Percentiles rank a stretch among this genome's conserved stretches.
Evolutionary conservation across 1,140 invertebrate species (phyloP).

Genomic region (Papilio machaon): DNA sequence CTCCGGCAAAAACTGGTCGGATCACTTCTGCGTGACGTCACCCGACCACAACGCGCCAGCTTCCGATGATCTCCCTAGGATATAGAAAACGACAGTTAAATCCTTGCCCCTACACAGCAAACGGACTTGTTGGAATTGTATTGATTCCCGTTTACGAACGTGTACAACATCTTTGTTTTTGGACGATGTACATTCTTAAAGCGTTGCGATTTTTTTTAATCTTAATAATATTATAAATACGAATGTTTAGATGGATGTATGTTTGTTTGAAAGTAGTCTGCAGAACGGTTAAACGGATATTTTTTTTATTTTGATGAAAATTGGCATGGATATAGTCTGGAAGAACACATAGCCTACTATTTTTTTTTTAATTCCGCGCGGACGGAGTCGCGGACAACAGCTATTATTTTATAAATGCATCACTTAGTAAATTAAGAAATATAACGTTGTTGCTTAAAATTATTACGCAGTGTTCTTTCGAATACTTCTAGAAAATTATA

Average conservation of each 20-base stretch:
- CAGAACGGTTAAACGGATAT: too few relatives aligned
- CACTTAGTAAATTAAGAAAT: too few relatives aligned
- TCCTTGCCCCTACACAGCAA: constrained; percentile 16
- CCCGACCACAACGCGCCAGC: constrained; percentile 46
- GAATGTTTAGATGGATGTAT: too few relatives aligned
- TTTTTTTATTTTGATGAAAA: too few relatives aligned
- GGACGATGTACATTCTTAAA: not conserved
- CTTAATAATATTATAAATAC: too few relatives aligned
- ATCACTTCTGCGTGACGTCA: constrained; percentile 60
- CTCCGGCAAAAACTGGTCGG: constrained; percentile 57
- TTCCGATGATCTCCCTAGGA: constrained; percentile 54
- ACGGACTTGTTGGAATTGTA: constrained; percentile 35
- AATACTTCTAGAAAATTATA: not conserved
- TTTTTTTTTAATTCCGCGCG: too few relatives aligned
- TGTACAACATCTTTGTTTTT: not conserved
- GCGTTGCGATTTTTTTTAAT: not conserved
- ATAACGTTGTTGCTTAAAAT: too few relatives aligned
- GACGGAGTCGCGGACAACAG: too few relatives aligned
- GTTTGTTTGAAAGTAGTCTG: too few relatives aligned
- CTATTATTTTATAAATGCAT: too few relatives aligned
- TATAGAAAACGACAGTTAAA: constrained; percentile 62
- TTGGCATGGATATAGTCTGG: too few relatives aligned
- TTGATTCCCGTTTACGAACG: constrained; percentile 11
- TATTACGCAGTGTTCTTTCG: not conserved
- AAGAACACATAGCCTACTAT: too few relatives aligned